These are phyloP conservation scores for Paragorgia papillata DNA, from an alignment of 92 coral and sea anemone species.

Conservation along the genomic window DNA sequence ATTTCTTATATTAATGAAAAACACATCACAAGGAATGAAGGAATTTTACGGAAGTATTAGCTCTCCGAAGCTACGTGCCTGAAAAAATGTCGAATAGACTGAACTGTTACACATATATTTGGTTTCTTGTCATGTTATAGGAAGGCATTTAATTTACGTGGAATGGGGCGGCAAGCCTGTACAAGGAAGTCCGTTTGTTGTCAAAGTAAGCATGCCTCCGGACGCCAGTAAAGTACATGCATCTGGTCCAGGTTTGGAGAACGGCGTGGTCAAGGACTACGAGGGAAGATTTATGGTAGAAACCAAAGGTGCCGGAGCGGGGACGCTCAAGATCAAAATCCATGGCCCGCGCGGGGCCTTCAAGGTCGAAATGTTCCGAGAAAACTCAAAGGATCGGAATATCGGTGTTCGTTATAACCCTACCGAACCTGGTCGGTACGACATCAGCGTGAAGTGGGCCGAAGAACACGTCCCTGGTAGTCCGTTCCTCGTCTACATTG, in stretches of 20 bases:
- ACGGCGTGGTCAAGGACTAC: constrained; percentile 74
- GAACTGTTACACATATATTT: no score
- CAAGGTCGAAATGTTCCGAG: constrained; percentile 99
- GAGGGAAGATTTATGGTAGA: constrained; percentile 93
- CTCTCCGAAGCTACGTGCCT: no score
- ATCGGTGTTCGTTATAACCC: constrained; percentile 98
- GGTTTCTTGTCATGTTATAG: constrained; percentile 24
- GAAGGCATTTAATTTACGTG: constrained; percentile 81
- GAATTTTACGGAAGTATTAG: no score
- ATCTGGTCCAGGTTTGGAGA: constrained; percentile 81
- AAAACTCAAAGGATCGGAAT: constrained; percentile 84
- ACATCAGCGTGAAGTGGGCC: constrained; percentile 93
- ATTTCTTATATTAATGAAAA: no score
- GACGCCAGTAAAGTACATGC: constrained; percentile 52
- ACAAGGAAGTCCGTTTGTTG: constrained; percentile 93
- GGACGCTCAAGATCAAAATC: constrained; percentile 89
- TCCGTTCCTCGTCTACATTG: constrained; percentile 83
- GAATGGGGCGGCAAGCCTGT: constrained; percentile 91
- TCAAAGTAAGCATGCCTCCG: constrained; percentile 88
- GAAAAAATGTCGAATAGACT: no score
- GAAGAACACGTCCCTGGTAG: constrained; percentile 93
- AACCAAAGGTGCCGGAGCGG: constrained; percentile 99
- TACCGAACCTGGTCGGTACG: constrained; percentile 87
- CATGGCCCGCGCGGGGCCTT: constrained; percentile 98
- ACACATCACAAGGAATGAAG: no score